Base-by-base conservation (phyloP, 30 jellyfish, hydroid and myxozoan species). In the Phacellophora camtschatica region DNA sequence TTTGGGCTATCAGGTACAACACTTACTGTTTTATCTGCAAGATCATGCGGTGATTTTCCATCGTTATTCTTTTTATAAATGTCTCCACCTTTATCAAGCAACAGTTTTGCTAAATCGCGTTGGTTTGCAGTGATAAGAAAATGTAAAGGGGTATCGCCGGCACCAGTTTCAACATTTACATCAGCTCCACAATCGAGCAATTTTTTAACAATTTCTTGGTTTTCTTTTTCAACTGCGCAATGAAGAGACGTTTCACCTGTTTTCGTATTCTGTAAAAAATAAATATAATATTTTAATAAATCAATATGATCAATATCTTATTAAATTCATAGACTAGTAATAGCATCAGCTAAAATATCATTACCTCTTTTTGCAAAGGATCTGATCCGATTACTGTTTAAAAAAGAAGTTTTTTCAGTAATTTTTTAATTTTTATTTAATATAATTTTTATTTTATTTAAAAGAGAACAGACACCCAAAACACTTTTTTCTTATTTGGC, bases 121-220 rank as follows among this genome's bases (percentile, higher is more conserved):
- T 78, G 81, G 15, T 62, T 65, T 5, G 66, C 77, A 49, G 23
- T 29, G 16, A 31, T 27, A 0, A 78, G 45, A 34, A 37, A 76
- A 27, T 77, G 95, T 15, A 77, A 53, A 2, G 97, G 90, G 2
- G 84, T 71, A 23, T 71, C 62, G 23, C 97, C 97, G 8, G 81
- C 71, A 8, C 31, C 33, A 0, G 77, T 80, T 65, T 35, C 59
- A 5, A 72, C 77, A 23, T 64, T 81, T 24, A 56, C 72, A 71
- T 89, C 95, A 23, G 88, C 90, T 13, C 88, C 95, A n/a, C 24
- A 30, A 18, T 82, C 62, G 16, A 89, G 53, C 24, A 89, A 71
- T 30, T 30, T 55, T 28, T 37, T 15, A 23, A 73, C 74, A 62
- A 89, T 74, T 3, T 81, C 80, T 2, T 39, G 37, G 9, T 74